Evolutionary conservation across 1,140 invertebrate species (phyloP), one percentile per base, ranked within the genome.

Genomic region (Aphelinus atriplicis): DNA sequence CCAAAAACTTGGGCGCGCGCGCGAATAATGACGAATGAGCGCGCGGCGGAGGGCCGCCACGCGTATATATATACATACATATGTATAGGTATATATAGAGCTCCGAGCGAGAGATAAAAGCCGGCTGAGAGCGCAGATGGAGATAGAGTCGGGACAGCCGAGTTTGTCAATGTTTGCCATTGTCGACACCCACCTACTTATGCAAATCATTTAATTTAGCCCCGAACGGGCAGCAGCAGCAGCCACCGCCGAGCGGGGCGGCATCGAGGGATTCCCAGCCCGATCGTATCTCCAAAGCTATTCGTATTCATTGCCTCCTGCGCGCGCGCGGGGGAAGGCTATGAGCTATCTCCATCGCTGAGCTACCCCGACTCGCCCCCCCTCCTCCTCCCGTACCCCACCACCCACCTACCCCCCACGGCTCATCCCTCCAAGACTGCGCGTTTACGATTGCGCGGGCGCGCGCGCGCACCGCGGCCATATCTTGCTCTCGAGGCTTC

Each of bases 141-240:
- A 61, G 48, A 70, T 6, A 60, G 58, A 64, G 76, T 65, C 73
- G 75, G 81, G 81, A 82, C 78, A 83, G 81, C 82, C 80, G 83
- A 84, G 85, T 87, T 87, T 88, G 87, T 88, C 86, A 88, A 88
- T 88, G 87, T 88, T 88, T 88, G 86, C 84, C 80, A 85, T 83
- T 88, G 87, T 88, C 85, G 84, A 88, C 87, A 88, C 86, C 87
- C 86, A 88, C 86, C 86, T 88, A 88, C 86, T 88, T 88, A 88
- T 88, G 87, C 85, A 88, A 88, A 88, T 88, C 84, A 88, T 88
- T 88, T 88, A 88, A 88, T 88, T 88, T 88, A 88, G 84, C 86
- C 84, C 84, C 84, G 79, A 26, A 26, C 26, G 26, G 26, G 26
- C 26, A 26, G 26, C 26, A 26, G 26, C 26, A 26, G 26, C 26